phyloP scores from a whole-genome alignment of 1,140 invertebrate genomes.

The Halesus radiatus region DNA sequence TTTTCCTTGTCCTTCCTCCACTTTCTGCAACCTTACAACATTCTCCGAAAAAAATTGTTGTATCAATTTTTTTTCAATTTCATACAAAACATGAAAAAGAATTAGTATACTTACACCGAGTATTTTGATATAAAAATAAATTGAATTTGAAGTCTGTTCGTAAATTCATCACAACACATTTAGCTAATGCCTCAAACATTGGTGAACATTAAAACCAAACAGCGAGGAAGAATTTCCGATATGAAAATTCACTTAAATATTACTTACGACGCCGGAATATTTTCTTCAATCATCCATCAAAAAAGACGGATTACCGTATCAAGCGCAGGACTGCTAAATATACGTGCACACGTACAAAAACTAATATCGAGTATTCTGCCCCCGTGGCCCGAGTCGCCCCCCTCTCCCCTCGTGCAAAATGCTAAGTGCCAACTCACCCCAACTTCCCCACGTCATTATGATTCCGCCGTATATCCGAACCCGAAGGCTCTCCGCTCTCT shows the following conservation, averaged over 20 bases:
- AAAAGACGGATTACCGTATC: conserved; percentile 58
- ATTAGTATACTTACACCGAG: too few relatives aligned
- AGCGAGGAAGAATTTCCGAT: conserved; percentile 43
- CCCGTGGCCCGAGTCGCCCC: conserved; percentile 30
- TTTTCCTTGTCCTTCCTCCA: too few relatives aligned
- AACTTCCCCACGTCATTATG: conserved; percentile 57
- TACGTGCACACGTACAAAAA: conserved; percentile 42
- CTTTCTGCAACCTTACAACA: too few relatives aligned
- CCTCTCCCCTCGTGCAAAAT: conserved; percentile 46
- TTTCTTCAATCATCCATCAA: conserved; percentile 58
- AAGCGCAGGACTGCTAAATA: conserved; percentile 50
- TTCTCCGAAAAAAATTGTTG: too few relatives aligned
- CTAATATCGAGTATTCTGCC: conserved; percentile 53
- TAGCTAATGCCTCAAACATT: conserved; percentile 35
- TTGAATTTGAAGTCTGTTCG: background rate
- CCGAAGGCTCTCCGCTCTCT: background rate
- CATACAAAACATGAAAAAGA: too few relatives aligned
- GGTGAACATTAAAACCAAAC: conserved; percentile 3
- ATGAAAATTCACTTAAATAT: conserved; percentile 59
- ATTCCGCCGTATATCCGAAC: conserved; percentile 55
- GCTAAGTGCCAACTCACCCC: conserved; percentile 57
- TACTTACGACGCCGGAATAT: conserved; percentile 55
- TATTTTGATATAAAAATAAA: too few relatives aligned
- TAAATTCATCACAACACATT: conserved; percentile 19
- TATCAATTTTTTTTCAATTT: too few relatives aligned